Evolutionary conservation across 2,888 invertebrate genomes (phyloP).

Genomic region (Drosophila monieri): DNA sequence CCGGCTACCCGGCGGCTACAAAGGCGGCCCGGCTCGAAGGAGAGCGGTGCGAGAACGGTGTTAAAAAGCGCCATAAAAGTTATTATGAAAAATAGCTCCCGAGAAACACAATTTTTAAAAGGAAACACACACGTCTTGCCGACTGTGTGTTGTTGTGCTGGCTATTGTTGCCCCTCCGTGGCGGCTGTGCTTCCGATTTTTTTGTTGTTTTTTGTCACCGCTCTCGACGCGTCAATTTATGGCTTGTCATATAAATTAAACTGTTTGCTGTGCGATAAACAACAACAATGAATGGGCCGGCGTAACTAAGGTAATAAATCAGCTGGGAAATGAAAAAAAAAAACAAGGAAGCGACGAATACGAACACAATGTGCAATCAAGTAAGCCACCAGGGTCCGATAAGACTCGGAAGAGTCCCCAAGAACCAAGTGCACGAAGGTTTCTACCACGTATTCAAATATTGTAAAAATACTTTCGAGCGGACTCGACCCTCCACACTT

Average conservation of each 20-base stretch:
- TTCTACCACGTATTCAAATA: constrained; percentile 1
- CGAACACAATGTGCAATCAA: constrained; percentile 28
- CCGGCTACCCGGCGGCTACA: too few species aligned
- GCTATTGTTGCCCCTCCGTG: not conserved
- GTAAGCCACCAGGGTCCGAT: constrained; percentile 14
- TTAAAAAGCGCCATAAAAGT: constrained; percentile 7
- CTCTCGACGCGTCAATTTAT: constrained; percentile 54
- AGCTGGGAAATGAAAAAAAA: constrained; percentile 6
- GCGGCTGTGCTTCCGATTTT: not conserved
- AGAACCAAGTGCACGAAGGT: not conserved
- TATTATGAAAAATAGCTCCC: constrained; percentile 23
- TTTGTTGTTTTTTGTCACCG: constrained; percentile 26
- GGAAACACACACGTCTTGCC: constrained; percentile 15
- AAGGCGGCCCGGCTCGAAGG: not conserved
- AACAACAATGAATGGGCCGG: constrained; percentile 39
- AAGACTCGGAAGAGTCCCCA: constrained; percentile 1
- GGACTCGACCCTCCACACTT: not conserved
- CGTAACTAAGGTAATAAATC: constrained; percentile 34
- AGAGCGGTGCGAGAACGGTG: not conserved
- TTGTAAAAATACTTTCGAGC: not conserved
- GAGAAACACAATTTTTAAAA: constrained; percentile 9
- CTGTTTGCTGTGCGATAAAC: constrained; percentile 59
- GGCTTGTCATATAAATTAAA: constrained; percentile 69
- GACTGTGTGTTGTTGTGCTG: constrained; percentile 1
- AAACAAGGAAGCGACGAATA: constrained; percentile 11